These are phyloP conservation scores for Falco cherrug DNA, from an alignment of 2,797 vertebrate species.

Conservation along the genomic window DNA sequence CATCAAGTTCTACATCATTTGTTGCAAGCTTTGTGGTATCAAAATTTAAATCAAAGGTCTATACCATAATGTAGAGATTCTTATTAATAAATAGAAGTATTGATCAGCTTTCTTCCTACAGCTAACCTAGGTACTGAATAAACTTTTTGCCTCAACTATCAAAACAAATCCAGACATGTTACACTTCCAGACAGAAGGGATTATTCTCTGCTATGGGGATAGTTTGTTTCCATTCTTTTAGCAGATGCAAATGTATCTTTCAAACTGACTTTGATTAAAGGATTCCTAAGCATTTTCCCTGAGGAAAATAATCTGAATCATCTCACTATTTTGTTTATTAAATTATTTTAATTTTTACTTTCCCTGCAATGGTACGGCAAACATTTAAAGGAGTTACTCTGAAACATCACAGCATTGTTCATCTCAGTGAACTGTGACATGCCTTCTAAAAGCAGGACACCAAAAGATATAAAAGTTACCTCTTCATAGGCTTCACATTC, in stretches of 20 bases:
- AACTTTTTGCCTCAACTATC: neutral
- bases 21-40: neutral
- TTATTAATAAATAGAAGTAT: neutral
- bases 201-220: neutral
- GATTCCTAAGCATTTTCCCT: neutral
- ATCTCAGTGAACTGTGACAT: neutral
- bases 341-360: neutral
- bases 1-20: neutral
- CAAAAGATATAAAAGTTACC: slow-evolving; percentile 7
- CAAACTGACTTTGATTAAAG: neutral
- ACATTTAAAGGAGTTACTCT: neutral
- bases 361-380: neutral
- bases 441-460: neutral
- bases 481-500: slow-evolving; percentile 20
- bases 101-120: neutral
- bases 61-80: neutral
- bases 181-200: neutral
- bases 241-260: neutral
- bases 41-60: neutral
- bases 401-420: neutral
- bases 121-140: neutral
- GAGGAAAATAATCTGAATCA: neutral
- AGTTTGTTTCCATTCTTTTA: neutral
- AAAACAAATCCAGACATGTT: neutral
- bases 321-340: neutral